Base-by-base conservation (phyloP, 2,113 vertebrate genomes). In the Ceratotherium simum region DNA sequence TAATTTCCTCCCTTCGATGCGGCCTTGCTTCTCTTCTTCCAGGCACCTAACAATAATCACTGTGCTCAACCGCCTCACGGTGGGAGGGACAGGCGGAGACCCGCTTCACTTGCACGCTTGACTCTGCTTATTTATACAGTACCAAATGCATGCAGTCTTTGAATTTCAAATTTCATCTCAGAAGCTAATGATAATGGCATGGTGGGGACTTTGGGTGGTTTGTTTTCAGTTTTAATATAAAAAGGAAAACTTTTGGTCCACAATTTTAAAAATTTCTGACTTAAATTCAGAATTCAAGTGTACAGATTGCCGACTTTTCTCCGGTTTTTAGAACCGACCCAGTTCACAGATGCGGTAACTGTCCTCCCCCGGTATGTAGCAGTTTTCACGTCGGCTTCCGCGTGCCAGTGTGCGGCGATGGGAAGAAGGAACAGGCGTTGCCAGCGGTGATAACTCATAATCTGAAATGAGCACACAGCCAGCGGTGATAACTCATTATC, bases 151-250 rank as follows among this genome's bases (percentile, higher is more conserved):
- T 51, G 42, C 6, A 54, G 20, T 70, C 82, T 90, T 73, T 75
- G 42, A 79, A 79, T 95, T 84, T 78, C 58, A 84, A 87, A 33
- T 33, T 88, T 81, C 79, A 81, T 76, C 46, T 69, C 78, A 62
- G 95, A 86, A 64, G 84, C 51, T 46, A 64, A 95, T 25, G 48
- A 33, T 27, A 80, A 95, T 36, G 70, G 51, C 33, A 60, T 42
- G 65, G 39, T 81, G 5, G 36, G 18, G 16, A 29, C 46, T 67
- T 56, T 48, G 70, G 58, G 27, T 56, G 36, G 20, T 70, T 80
- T 62, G 4, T 84, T 75, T 82, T 96, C 36, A 82, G 27, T 72
- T 94, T 72, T 79, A 75, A 92, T 56, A 36, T 17, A 80, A 87
- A 80, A 93, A 54, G 42, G 54, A 88, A 89, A 27, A 46, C 29